Conservation (phyloP, 2,888 invertebrate genomes). For the Dusona sp. region DNA sequence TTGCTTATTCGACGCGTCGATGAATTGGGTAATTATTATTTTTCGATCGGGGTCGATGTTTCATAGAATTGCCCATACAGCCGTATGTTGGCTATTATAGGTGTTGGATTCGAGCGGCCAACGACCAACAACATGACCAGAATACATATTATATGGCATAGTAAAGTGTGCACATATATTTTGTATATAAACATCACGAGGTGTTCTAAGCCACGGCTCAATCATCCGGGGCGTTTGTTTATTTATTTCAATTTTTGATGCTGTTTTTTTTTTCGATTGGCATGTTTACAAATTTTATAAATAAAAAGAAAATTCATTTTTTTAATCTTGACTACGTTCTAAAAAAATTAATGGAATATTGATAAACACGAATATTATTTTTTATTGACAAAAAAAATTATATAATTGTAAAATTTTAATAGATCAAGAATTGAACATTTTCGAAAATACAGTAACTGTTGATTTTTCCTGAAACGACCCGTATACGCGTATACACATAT, state of each 20-base stretch:
- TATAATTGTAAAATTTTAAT: no score
- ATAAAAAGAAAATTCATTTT: not conserved
- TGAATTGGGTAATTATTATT: not conserved
- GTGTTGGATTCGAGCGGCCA: constrained; percentile 39
- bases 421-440: no score
- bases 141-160: constrained; percentile 54
- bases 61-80: not conserved
- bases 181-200: constrained; percentile 1
- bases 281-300: not conserved
- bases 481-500: not conserved
- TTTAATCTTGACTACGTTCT: not conserved
- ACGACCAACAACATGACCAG: constrained; percentile 57
- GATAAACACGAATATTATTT: not conserved
- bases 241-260: not conserved
- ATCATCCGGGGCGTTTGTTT: not conserved
- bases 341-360: not conserved
- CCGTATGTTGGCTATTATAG: constrained; percentile 15
- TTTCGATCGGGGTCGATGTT: not conserved
- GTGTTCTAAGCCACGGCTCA: not conserved
- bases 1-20: not conserved
- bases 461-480: not conserved
- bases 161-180: constrained; percentile 21
- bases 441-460: not conserved
- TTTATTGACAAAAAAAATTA: not conserved
- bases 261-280: not conserved